Conservation (phyloP, 2,797 vertebrate species). For the Sebastes itinus region DNA sequence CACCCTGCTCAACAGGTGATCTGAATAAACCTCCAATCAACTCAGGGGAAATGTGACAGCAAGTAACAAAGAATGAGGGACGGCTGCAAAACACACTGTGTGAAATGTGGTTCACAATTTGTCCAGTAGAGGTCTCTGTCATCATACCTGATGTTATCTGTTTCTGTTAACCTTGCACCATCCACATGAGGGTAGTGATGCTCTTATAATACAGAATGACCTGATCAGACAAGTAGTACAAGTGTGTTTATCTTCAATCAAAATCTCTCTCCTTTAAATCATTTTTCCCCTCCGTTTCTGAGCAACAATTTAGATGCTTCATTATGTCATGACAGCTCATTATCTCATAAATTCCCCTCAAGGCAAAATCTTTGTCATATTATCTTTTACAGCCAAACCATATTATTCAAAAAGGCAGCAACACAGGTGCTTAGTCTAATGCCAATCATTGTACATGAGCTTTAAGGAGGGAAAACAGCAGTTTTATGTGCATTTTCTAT, state of each 20-base stretch:
- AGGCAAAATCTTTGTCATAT: background rate
- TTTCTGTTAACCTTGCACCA: background rate
- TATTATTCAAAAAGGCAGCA: background rate
- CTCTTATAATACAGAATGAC: background rate
- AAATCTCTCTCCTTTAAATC: too few relatives aligned
- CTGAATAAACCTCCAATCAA: background rate
- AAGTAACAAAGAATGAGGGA: background rate
- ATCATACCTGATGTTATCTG: background rate
- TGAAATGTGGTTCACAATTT: slow-evolving; percentile 4
- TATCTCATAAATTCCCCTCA: background rate
- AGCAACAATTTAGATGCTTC: background rate
- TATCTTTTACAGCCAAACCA: background rate
- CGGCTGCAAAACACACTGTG: background rate
- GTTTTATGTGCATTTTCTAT: background rate
- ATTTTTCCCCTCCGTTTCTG: too few relatives aligned
- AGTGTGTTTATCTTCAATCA: too few relatives aligned
- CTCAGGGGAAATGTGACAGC: too few relatives aligned
- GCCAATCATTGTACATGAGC: background rate
- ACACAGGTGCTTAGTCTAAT: background rate
- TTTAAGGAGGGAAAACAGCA: background rate
- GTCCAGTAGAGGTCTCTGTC: slow-evolving; percentile 72
- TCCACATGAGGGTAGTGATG: background rate
- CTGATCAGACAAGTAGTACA: background rate
- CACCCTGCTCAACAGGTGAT: background rate
- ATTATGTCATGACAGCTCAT: background rate